Evolutionary conservation across 2,113 vertebrate species (phyloP), one percentile per base, ranked within the genome.

Genomic region (Alouatta palliata): DNA sequence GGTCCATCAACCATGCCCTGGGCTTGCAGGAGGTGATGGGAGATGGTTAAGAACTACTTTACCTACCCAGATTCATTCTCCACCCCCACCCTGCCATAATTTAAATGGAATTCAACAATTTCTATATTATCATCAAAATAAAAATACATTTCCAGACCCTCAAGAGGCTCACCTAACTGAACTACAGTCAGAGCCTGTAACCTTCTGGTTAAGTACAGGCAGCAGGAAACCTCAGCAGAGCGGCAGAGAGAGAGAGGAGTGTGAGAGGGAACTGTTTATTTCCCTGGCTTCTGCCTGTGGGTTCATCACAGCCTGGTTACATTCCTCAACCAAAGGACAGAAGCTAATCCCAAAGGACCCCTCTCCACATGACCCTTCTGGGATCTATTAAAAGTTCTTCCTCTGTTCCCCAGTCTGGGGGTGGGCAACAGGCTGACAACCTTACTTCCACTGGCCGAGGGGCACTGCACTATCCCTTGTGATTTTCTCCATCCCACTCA

Each of bases 61-160:
- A 68, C 40, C 9, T 30, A 43, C 37, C 35, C 10, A 9, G 27
- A 77, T 43, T 25, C 52, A 80, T 17, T 91, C 54, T 61, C 27
- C 56, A 76, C 1, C 21, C 14, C 11, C 19, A 84, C 49, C 82
- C 27, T 52, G 64, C 1, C 32, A 12, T 6, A 37, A 86, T 35
- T 86, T 91, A 86, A 86, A 84, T 68, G 37, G 47, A 75, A 94
- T 35, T 64, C 37, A 96, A 66, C 45, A 71, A 73, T 82, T 93
- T 17, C 13, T 91, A 8, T 30, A 11, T 90, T 77, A 21, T 80
- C 61, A 93, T 92, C 54, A 81, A 47, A 91, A 70, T 93, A 68
- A 73, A 91, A 64, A 76, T 68, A 35, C 25, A 20, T 75, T 64
- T 83, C 58, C 23, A 45, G 92, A 95, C 14, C 47, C 49, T 17